Base-by-base conservation (phyloP, 2,113 vertebrate genomes). In the Antechinus flavipes region DNA sequence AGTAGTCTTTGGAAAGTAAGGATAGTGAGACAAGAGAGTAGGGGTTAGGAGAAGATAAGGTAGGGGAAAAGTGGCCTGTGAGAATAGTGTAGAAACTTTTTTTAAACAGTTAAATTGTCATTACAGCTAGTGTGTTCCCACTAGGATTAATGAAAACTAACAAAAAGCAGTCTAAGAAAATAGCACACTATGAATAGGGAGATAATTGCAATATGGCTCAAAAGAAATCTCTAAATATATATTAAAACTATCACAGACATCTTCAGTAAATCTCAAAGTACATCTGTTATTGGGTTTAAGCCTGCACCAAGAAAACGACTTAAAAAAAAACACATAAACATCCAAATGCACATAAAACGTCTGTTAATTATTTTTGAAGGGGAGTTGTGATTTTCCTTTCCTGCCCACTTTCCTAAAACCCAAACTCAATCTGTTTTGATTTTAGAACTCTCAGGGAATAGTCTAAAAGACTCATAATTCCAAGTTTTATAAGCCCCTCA, bases 21-120 rank as follows among this genome's bases (percentile, higher is more conserved):
- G 2, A 55, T 96, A 93, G 92, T 76, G 90, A 97, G 42, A 42
- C 93, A 50, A 96, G 91, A 96, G 91, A 94, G 95, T 26, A 93
- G 90, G 35, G 54, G 94, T 97, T 91, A 56, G 25, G 55, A 90
- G 56, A 53, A 90, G 84, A 49, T 53, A 25, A 46, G n/a, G 27
- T 84, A 54, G 58, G 90, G 30, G 61, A 11, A 53, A 90, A 96
- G 54, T 54, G 93, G n/a, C 22, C 91, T 94, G 92, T 95, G 89
- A 93, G 42, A 93, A 61, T 68, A 92, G 42, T 84, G 68, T 47
- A 95, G 91, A 95, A 93, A 3, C 24, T 94, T 94, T 97, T 55
- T 91, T n/a, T 47, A 92, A 97, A 95, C 2, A 50, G 55, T 96
- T 96, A 97, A 97, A 98, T 98, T 97, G 97, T 76, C 84, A 93